These are phyloP conservation scores for Festucalex cinctus DNA, from an alignment of 2,113 vertebrate species.

Conservation along the genomic window DNA sequence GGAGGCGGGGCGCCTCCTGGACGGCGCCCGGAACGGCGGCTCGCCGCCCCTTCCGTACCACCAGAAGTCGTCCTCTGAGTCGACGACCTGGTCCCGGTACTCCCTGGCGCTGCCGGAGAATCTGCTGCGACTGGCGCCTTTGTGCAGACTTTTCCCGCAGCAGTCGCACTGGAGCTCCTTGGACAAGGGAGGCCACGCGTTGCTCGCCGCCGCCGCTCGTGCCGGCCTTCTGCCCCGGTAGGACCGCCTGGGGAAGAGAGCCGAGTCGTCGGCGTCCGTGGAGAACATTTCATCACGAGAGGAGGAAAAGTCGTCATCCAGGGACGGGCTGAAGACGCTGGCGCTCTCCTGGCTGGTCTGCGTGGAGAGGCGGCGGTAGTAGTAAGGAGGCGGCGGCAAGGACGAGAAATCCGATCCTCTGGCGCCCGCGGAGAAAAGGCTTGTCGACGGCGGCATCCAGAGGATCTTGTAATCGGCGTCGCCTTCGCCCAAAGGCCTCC, in stretches of 20 bases:
- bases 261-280: conserved; percentile 71
- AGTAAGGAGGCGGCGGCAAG: conserved; percentile 61
- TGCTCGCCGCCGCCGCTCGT: not conserved
- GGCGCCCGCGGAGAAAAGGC: conserved; percentile 29
- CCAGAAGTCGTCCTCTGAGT: conserved; percentile 59
- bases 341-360: conserved; percentile 63
- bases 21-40: conserved; percentile 33
- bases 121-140: conserved; percentile 34
- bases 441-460: conserved; percentile 62
- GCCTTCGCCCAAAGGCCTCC: not conserved
- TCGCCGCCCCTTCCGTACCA: conserved; percentile 38
- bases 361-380: conserved; percentile 64
- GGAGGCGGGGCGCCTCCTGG: conserved; percentile 44
- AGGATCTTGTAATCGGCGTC: conserved; percentile 56
- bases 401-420: conserved; percentile 35
- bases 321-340: conserved; percentile 73
- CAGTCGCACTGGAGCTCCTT: conserved; percentile 59
- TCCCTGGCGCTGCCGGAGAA: conserved; percentile 23
- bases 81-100: conserved; percentile 43
- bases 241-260: conserved; percentile 58
- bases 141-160: conserved; percentile 63
- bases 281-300: conserved; percentile 76
- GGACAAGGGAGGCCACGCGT: conserved; percentile 36
- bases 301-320: conserved; percentile 75
- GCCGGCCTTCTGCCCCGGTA: conserved; percentile 35